Evolutionary conservation across 2,113 vertebrate genomes (phyloP).

Genomic region (Helogale parvula): DNA sequence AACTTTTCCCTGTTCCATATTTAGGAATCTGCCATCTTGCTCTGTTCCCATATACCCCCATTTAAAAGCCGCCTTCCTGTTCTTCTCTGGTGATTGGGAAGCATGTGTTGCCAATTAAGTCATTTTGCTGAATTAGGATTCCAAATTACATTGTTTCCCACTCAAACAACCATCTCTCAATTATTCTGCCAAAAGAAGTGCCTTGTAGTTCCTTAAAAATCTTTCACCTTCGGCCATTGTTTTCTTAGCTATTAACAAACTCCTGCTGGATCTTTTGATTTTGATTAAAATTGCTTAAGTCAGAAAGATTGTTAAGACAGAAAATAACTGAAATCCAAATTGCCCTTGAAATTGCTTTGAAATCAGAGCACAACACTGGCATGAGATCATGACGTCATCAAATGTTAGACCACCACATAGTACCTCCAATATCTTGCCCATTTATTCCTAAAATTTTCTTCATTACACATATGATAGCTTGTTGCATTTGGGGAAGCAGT

Average conservation of each 20-base stretch:
- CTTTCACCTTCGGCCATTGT: slow-evolving; percentile 88
- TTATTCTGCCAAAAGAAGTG: slow-evolving; percentile 90
- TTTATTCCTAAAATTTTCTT: not conserved
- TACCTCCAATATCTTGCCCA: not conserved
- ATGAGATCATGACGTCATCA: slow-evolving; percentile 33
- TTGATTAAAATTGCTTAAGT: slow-evolving; percentile 87
- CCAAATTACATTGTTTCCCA: slow-evolving; percentile 90
- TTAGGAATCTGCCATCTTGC: not conserved
- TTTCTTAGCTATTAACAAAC: slow-evolving; percentile 95
- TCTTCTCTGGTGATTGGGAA: slow-evolving; percentile 55
- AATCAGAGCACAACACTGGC: slow-evolving; percentile 77
- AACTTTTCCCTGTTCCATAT: not conserved
- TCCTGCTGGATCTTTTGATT: slow-evolving; percentile 86
- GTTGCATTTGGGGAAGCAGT: not conserved
- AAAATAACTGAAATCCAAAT: slow-evolving; percentile 85
- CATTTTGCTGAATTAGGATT: slow-evolving; percentile 89
- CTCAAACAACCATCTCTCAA: slow-evolving; percentile 91
- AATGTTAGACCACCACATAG: not conserved
- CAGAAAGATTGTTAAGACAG: slow-evolving; percentile 77
- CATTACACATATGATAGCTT: not conserved
- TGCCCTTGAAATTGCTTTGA: slow-evolving; percentile 85
- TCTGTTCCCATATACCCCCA: not conserved
- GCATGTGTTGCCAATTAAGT: slow-evolving; percentile 93
- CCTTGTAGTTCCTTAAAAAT: slow-evolving; percentile 90
- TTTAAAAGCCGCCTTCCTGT: not conserved